These are phyloP conservation scores for Mamestra brassicae DNA, from an alignment of 2,888 invertebrate genomes.

Conservation along the genomic window DNA sequence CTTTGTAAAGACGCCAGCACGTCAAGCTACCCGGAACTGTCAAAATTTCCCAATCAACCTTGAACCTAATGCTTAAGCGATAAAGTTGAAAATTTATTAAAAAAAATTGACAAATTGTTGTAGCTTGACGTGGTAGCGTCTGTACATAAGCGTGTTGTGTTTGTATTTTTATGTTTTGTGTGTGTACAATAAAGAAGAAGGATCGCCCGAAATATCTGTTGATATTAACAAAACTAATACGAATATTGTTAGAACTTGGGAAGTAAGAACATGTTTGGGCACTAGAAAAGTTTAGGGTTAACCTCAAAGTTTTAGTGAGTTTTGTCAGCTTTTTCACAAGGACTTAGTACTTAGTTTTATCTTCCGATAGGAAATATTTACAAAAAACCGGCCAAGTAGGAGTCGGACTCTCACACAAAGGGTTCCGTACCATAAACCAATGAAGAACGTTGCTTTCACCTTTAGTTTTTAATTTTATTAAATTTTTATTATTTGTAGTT, in stretches of 20 bases:
- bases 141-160: too few species aligned
- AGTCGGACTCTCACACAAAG: background rate
- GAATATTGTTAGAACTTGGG: background rate
- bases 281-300: background rate
- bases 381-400: background rate
- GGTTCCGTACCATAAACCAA: too few species aligned
- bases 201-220: background rate
- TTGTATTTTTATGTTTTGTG: background rate
- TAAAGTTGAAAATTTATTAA: too few species aligned
- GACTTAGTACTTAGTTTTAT: background rate
- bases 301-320: background rate
- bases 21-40: too few species aligned
- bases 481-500: background rate
- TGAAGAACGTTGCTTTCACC: too few species aligned
- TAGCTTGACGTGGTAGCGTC: too few species aligned
- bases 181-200: background rate
- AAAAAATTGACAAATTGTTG: too few species aligned
- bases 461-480: background rate
- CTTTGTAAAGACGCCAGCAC: too few species aligned
- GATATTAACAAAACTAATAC: slow-evolving; percentile 2
- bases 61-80: too few species aligned
- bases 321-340: background rate
- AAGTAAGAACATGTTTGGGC: background rate
- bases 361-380: background rate
- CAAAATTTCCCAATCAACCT: too few species aligned